A percentile compares a stretch with the other conserved stretches of the same genome.
phyloP scores from a whole-genome alignment of 2,797 vertebrate genomes.

The Notolabrus celidotus region DNA sequence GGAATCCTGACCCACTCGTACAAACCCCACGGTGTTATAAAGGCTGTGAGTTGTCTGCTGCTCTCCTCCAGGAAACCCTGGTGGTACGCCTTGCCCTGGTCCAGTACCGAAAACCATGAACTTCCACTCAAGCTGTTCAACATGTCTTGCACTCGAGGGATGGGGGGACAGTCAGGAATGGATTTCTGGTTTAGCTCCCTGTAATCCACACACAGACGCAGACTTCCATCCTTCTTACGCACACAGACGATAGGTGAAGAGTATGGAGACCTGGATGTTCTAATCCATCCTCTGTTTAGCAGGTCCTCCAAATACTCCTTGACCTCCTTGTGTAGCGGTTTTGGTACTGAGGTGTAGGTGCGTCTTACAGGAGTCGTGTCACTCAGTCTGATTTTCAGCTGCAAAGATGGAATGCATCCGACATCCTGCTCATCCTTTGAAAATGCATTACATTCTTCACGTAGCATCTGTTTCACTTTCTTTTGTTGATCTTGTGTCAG shows the following conservation, averaged over 20 bases:
- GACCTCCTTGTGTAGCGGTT: slow-evolving; percentile 19
- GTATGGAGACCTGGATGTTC: slow-evolving; percentile 1
- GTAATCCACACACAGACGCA: slow-evolving; percentile 2
- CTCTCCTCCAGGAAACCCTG: slow-evolving; percentile 9
- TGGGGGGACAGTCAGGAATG: slow-evolving; percentile 2
- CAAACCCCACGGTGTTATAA: neutral
- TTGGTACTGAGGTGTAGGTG: slow-evolving; percentile 5
- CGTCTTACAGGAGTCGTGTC: slow-evolving; percentile 12
- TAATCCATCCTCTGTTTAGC: slow-evolving; percentile 2
- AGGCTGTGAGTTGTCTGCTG: neutral
- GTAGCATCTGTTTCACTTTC: neutral
- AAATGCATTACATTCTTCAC: slow-evolving; percentile 16
- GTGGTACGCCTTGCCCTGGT: slow-evolving; percentile 17
- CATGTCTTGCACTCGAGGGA: neutral
- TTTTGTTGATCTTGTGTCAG: slow-evolving; percentile 1
- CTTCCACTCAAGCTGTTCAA: neutral
- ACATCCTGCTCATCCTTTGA: slow-evolving; percentile 15
- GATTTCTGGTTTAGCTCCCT: slow-evolving; percentile 1
- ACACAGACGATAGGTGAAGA: slow-evolving; percentile 9
- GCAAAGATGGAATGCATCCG: slow-evolving; percentile 8
- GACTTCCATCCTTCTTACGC: neutral
- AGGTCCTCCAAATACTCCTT: slow-evolving; percentile 31
- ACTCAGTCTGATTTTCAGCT: neutral
- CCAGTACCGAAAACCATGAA: slow-evolving; percentile 13
- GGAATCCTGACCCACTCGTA: slow-evolving; percentile 15